phyloP scores from a whole-genome alignment of 2,113 vertebrate species.

The Shinisaurus crocodilurus region DNA sequence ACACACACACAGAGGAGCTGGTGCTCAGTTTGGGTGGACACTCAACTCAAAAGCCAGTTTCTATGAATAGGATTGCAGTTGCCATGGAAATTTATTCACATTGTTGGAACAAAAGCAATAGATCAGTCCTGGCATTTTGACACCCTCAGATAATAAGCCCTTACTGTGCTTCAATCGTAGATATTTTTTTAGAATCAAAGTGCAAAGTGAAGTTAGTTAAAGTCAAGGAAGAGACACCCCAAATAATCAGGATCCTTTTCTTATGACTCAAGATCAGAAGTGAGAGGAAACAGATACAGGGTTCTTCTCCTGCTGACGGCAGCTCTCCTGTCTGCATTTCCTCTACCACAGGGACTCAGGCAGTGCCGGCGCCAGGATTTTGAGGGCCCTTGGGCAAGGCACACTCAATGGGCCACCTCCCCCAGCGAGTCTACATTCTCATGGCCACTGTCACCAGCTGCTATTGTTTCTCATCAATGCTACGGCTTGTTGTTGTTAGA shows the following conservation, averaged over 20 bases:
- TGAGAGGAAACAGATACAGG: neutral
- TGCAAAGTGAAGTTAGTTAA: conserved; percentile 2
- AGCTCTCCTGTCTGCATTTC: neutral
- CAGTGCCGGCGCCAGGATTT: too few species aligned
- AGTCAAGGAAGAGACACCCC: neutral
- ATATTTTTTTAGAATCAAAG: neutral
- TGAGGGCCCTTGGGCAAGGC: too few species aligned
- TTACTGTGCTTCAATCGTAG: neutral
- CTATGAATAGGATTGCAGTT: conserved; percentile 1
- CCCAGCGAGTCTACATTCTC: too few species aligned
- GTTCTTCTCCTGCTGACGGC: neutral
- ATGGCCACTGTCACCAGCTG: too few species aligned
- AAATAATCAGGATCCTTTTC: neutral
- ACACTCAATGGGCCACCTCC: too few species aligned
- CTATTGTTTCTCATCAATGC: too few species aligned
- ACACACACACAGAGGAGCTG: neutral
- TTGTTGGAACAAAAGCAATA: conserved; percentile 21
- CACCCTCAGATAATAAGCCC: neutral
- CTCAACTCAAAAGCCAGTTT: neutral
- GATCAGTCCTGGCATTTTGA: conserved; percentile 12
- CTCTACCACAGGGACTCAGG: neutral
- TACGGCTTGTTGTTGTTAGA: too few species aligned
- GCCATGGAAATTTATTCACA: conserved; percentile 34
- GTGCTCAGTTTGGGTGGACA: neutral
- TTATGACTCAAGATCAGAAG: neutral